Base-by-base conservation (phyloP, 2,113 vertebrate species). In the Osmerus eperlanus region DNA sequence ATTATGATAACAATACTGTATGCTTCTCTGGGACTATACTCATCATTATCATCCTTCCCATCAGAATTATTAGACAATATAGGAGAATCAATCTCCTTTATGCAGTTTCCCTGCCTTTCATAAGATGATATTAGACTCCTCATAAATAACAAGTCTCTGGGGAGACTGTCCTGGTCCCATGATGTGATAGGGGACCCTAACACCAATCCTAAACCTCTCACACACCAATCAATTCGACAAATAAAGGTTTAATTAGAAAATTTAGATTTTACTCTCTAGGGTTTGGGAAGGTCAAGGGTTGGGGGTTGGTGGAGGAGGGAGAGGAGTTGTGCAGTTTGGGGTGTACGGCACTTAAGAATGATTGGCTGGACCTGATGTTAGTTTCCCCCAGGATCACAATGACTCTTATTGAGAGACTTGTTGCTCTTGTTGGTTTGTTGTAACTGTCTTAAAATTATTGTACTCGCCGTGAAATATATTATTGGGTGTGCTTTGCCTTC, bases 211-310 rank as follows among this genome's bases (percentile, higher is more conserved):
- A 73, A 74, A 72, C 65, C 56, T 71, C 79, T 68, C 72, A 75
- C 87, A 87, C 70, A 86, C 72, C 86, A 87, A 88, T 88, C 86
- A 88, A 87, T 78, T 87, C 87, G 77, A 88, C 84, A 87, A 89
- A 88, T 88, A 88, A 85, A 84, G 84, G 71, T 89, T 90, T 91
- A 87, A 91, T 91, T 90, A 90, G 86, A 84, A 85, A 78, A 84
- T 69, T 21, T 78, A 75, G 41, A 47, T 47, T 47, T 5, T 47
- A 60, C 77, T 74, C 74, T n/a, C 18, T 65, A 64, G 78, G 80
- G 78, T 72, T 78, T 83, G 41, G 47, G 28, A 51, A 68, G 76
- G 74, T 71, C 76, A 65, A 71, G 78, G 76, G 72, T 58, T 77
- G 81, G 67, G 70, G 41, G 63, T 63, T 64, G 70, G 53, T 53